Percentiles rank a stretch among this genome's conserved stretches.
These are phyloP conservation scores for Sander lucioperca DNA, from an alignment of 2,113 vertebrate species.

Conservation along the genomic window DNA sequence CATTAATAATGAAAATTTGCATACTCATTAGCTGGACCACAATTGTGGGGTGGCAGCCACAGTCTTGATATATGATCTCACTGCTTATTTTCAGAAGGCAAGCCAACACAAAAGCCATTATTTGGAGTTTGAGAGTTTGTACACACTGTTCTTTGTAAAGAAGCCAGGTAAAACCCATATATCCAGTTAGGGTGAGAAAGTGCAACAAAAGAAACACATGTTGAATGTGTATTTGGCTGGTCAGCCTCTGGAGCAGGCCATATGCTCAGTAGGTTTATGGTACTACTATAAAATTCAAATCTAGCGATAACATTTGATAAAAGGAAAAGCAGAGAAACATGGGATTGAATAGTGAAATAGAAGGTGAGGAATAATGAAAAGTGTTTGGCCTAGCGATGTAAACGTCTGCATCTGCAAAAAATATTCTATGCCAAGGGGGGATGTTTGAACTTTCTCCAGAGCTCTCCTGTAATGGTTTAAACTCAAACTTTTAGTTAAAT, in stretches of 20 bases:
- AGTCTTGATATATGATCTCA: slow-evolving; percentile 52
- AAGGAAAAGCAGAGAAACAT: background rate
- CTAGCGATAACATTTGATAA: background rate
- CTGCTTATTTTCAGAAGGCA: slow-evolving; percentile 27
- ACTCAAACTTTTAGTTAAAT: slow-evolving; percentile 73
- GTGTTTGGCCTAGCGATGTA: background rate
- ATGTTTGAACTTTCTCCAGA: slow-evolving; percentile 43
- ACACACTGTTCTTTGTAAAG: background rate
- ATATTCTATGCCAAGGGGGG: background rate
- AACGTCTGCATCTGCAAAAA: background rate
- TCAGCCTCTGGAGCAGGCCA: background rate
- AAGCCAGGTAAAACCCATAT: slow-evolving; percentile 1
- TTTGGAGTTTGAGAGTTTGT: slow-evolving; percentile 4
- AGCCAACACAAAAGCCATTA: slow-evolving; percentile 37
- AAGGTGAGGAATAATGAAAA: background rate
- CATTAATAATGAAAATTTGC: slow-evolving; percentile 64
- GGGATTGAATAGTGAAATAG: background rate
- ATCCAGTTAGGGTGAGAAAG: slow-evolving; percentile 10
- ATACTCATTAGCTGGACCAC: slow-evolving; percentile 43
- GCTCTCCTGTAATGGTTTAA: slow-evolving; percentile 62
- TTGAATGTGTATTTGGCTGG: slow-evolving; percentile 20
- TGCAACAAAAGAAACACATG: slow-evolving; percentile 29
- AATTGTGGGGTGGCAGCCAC: slow-evolving; percentile 10
- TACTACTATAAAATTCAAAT: slow-evolving; percentile 4
- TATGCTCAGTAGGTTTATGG: background rate